Conservation (phyloP, 2,888 invertebrate genomes). For the Eupelmus urozonus region DNA sequence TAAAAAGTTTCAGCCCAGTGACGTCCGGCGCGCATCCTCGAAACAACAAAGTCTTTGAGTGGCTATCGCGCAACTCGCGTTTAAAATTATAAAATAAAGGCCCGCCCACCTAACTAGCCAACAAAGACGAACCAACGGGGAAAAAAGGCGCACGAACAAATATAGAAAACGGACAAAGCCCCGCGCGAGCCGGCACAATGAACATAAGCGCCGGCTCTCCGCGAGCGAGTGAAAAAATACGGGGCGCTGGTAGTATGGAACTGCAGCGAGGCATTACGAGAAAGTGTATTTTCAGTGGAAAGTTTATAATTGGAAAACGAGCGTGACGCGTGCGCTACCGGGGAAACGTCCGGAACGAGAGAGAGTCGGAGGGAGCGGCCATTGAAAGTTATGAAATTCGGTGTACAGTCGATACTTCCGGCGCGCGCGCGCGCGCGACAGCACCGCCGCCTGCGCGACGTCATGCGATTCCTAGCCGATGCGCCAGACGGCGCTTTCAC, state of each 20-base stretch:
- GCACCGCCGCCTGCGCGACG: too few species aligned
- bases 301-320: slow-evolving; percentile 55
- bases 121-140: too few species aligned
- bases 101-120: too few species aligned
- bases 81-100: too few species aligned
- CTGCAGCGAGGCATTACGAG: too few species aligned
- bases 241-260: too few species aligned
- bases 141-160: background rate
- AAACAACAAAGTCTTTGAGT: slow-evolving; percentile 17
- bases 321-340: slow-evolving; percentile 6
- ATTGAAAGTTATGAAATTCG: slow-evolving; percentile 53
- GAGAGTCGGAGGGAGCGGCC: background rate
- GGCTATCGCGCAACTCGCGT: too few species aligned
- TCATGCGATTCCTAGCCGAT: too few species aligned
- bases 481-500: too few species aligned
- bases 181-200: background rate
- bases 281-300: slow-evolving; percentile 29
- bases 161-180: background rate
- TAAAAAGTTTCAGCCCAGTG: slow-evolving; percentile 31
- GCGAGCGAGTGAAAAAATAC: background rate
- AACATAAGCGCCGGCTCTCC: too few species aligned
- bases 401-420: slow-evolving; percentile 37
- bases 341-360: slow-evolving; percentile 3
- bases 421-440: background rate
- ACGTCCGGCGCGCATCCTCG: background rate